Evolutionary conservation across 2,797 vertebrate genomes (phyloP).

Genomic region (Artibeus jamaicensis): DNA sequence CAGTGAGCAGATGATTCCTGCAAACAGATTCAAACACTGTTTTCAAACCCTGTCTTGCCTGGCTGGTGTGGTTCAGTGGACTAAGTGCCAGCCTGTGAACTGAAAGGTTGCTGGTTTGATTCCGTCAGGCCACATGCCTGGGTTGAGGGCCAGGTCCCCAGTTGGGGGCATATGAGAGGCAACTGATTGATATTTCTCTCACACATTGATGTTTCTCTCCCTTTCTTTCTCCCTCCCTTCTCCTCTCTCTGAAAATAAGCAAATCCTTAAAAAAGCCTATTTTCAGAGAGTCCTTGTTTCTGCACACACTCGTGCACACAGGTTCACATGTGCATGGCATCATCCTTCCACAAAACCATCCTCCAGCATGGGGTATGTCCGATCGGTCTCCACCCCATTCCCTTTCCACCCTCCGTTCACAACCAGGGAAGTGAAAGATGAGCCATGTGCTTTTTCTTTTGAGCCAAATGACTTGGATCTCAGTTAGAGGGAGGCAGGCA

Average conservation of each 20-base stretch:
- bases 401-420: background rate
- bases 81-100: no score
- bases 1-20: background rate
- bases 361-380: background rate
- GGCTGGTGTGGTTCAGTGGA: no score
- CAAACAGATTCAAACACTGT: background rate
- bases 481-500: background rate
- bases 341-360: background rate
- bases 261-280: background rate
- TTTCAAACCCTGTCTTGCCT: background rate
- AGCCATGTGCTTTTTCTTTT: slow-evolving; percentile 8
- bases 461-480: slow-evolving; percentile 22
- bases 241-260: no score
- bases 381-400: background rate
- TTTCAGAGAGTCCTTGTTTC: background rate
- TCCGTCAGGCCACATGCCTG: no score
- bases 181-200: no score
- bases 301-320: no score
- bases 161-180: no score
- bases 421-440: slow-evolving; percentile 21
- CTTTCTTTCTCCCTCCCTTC: no score
- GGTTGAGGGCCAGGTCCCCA: no score
- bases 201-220: no score
- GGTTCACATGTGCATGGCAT: background rate
- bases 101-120: no score